These are phyloP conservation scores for Cantharis rufa DNA, from an alignment of 2,888 invertebrate genomes.

Conservation along the genomic window DNA sequence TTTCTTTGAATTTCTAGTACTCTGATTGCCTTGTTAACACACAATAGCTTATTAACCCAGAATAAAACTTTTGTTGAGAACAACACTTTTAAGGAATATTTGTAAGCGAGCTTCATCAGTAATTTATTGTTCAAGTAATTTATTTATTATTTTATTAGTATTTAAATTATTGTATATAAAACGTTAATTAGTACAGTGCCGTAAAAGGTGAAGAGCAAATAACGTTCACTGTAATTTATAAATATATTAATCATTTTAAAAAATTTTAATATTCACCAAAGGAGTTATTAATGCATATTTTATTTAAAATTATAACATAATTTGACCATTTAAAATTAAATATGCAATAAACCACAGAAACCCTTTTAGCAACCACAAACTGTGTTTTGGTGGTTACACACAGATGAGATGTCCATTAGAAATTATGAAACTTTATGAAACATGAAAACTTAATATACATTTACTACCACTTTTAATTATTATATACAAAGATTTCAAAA, in stretches of 20 bases:
- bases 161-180: not conserved
- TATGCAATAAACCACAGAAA: conserved; percentile 8
- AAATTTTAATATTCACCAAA: not conserved
- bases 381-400: conserved; percentile 7
- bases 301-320: not conserved
- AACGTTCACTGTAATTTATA: not conserved
- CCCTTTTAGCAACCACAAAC: conserved; percentile 7
- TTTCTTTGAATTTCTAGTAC: not conserved
- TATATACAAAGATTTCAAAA: not conserved
- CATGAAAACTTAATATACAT: not conserved
- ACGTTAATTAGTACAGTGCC: not conserved
- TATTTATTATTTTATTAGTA: not conserved
- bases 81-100: not conserved
- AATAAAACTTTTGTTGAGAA: not conserved
- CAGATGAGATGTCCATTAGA: conserved; percentile 11
- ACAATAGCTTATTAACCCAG: not conserved
- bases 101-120: not conserved
- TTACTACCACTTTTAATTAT: not conserved
- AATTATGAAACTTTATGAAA: not conserved
- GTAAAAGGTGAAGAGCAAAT: not conserved
- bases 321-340: not conserved
- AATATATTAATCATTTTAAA: not conserved
- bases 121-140: not conserved
- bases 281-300: not conserved
- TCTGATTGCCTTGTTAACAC: not conserved